Evolutionary conservation across 1,140 invertebrate species (phyloP), one percentile per base, ranked within the genome.

Genomic region (Belonocnema kinseyi): DNA sequence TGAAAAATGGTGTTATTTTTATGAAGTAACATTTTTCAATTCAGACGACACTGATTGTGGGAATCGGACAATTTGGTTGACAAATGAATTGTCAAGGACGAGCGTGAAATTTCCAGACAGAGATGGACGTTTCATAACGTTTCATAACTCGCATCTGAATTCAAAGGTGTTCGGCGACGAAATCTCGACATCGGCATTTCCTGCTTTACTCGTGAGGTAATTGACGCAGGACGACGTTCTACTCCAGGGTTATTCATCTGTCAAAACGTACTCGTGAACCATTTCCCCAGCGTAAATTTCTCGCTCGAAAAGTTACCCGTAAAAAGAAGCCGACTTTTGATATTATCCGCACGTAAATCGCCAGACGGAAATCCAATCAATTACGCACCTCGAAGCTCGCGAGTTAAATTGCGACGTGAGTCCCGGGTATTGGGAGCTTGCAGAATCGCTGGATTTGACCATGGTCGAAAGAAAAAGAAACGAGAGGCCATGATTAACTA

Each of bases 331-430:
- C 61, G 40, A 66, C 61, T 21, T 66, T 66, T 66, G 61, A 66
- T 66, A 66, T 66, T 66, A 66, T 33, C 40, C 61, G 61, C 61
- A 40, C 61, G 61, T 66, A 66, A 66, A 66, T 66, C 40, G 61
- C 26, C 61, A 66, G 26, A 66, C 61, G 61, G 61, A 66, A 66
- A 66, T 66, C 40, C 61, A 66, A 66, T 66, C 58, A 66, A 66
- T 66, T 66, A 66, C 58, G 21, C 11, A 66, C 26, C 58, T 66
- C 58, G 58, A 66, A 66, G 26, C 21, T 66, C 58, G 53, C 53
- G 17, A n/a, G 58, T 66, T 66, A 66, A 66, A 66, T 66, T 66
- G 58, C 58, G 33, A 33, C 58, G 58, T 66, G 58, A 21, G 56
- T 61, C 21, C 56, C 10, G 26, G 26, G 56, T 61, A 61, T 61